phyloP scores from a whole-genome alignment of 1,140 invertebrate genomes.

The Brachionus rotundiformis region DNA sequence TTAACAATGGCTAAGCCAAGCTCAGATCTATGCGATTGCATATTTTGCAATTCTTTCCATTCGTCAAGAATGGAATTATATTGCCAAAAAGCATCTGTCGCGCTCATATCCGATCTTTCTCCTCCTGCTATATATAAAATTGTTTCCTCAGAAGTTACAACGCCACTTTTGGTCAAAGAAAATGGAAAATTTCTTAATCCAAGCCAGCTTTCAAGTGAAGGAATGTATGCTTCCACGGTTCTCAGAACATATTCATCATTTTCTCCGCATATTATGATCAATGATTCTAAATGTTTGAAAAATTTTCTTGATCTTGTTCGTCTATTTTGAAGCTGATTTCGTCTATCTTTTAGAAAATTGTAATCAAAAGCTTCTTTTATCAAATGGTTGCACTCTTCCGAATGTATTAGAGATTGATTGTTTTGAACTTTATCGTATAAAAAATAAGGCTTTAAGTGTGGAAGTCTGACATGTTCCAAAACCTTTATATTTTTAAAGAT shows the following conservation, averaged over 20 bases:
- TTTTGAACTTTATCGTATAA: slow-evolving; percentile 68
- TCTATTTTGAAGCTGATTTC: slow-evolving; percentile 17
- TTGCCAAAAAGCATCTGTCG: slow-evolving; percentile 60
- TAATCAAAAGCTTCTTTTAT: slow-evolving; percentile 44
- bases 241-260: slow-evolving; percentile 37
- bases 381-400: slow-evolving; percentile 51
- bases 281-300: slow-evolving; percentile 31
- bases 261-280: slow-evolving; percentile 40
- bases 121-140: slow-evolving; percentile 25
- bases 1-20: slow-evolving; percentile 71
- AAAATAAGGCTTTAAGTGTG: slow-evolving; percentile 69
- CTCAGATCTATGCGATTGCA: slow-evolving; percentile 66
- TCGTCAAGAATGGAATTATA: slow-evolving; percentile 67
- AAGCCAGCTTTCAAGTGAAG: neutral
- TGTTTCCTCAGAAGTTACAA: slow-evolving; percentile 3
- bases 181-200: slow-evolving; percentile 21
- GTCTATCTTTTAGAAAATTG: slow-evolving; percentile 37
- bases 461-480: slow-evolving; percentile 67
- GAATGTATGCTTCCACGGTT: slow-evolving; percentile 28
- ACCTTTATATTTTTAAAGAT: no score
- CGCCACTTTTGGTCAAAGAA: slow-evolving; percentile 12
- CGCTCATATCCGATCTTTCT: slow-evolving; percentile 4
- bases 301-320: slow-evolving; percentile 32
- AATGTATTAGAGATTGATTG: slow-evolving; percentile 59
- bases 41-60: slow-evolving; percentile 67